Evolutionary conservation across 2,797 vertebrate genomes (phyloP), one percentile per base, ranked within the genome.

Genomic region (Agapornis canus): DNA sequence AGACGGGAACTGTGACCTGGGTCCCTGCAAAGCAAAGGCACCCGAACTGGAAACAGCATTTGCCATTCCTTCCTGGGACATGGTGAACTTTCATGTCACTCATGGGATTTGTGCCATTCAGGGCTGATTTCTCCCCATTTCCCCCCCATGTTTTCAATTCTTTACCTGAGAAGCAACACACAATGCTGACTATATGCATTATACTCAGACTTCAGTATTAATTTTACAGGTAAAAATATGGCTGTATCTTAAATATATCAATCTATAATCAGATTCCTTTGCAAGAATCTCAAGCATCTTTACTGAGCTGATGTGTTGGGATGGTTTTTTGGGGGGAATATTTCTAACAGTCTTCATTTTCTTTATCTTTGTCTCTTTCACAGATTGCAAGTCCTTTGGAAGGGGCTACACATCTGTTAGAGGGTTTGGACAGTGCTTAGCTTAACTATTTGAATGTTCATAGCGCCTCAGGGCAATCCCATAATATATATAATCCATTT

Each of bases 271-370:
- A 66, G 37, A 57, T 83, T 56, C 27, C 51, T 75, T 64, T 52
- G 8, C 19, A 70, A 75, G 35, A 72, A 40, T 39, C 56, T 47
- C 57, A 71, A 83, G n/a, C 6, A 8, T 3, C 54, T 64, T 70
- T 12, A 27, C 29, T 73, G 43, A 20, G 26, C 42, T 49, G 19
- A 10, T 56, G 25, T 12, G 23, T 8, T 43, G 21, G 14, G 10
- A 9, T 47, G 20, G 8, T 22, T 51, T 45, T 26, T 7, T 3
- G 1, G 2, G 13, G 5, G 0, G 1, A 39, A 21, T 52, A 13
- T 35, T 82, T 59, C n/a, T 31, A 75, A 40, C 23, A 10, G 13
- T 16, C 35, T 86, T 25, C 11, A 60, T 68, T 82, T 45, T 37
- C 32, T 39, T 88, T 64, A 1, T 32, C 81, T 89, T 75, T 89